Conservation (phyloP, 2,797 vertebrate species). For the Neoniphon sammara region DNA sequence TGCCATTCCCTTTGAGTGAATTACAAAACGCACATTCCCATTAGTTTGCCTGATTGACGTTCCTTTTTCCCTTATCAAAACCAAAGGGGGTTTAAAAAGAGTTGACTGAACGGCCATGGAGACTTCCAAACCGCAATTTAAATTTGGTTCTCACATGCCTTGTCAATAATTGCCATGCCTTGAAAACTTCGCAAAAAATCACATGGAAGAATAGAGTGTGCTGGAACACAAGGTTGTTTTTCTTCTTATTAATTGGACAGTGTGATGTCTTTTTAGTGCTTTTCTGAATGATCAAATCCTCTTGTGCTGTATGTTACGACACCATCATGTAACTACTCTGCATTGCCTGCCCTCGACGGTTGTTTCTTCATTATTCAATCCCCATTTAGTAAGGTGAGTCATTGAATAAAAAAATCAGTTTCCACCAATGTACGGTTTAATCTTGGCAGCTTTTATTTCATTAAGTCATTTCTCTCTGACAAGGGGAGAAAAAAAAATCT, state of each 20-base stretch:
- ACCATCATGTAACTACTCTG: conserved; percentile 14
- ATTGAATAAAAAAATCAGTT: background rate
- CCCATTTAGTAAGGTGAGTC: conserved; percentile 44
- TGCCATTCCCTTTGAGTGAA: conserved; percentile 82
- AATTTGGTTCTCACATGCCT: conserved; percentile 69
- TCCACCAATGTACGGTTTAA: conserved; percentile 30
- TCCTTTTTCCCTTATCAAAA: conserved; percentile 79
- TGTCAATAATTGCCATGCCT: conserved; percentile 64
- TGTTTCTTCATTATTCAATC: conserved; percentile 47
- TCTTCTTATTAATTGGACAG: conserved; percentile 69
- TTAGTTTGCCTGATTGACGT: conserved; percentile 83
- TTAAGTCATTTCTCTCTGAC: conserved; percentile 40
- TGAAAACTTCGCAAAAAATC: conserved; percentile 65
- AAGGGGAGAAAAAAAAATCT: conserved; percentile 9
- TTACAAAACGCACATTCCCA: conserved; percentile 83
- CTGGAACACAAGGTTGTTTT: conserved; percentile 37
- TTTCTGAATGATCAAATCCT: conserved; percentile 40
- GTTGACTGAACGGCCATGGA: conserved; percentile 74
- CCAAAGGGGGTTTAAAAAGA: conserved; percentile 66
- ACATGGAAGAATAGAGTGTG: conserved; percentile 25
- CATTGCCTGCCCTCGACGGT: conserved; percentile 14
- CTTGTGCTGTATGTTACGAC: conserved; percentile 32
- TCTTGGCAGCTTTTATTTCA: conserved; percentile 59
- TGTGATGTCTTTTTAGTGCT: conserved; percentile 46
- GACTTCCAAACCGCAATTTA: conserved; percentile 73